Evolutionary conservation across 30 jellyfish, hydroid and myxozoan genomes (phyloP).

Genomic region (Pseudorhiza aurosa): DNA sequence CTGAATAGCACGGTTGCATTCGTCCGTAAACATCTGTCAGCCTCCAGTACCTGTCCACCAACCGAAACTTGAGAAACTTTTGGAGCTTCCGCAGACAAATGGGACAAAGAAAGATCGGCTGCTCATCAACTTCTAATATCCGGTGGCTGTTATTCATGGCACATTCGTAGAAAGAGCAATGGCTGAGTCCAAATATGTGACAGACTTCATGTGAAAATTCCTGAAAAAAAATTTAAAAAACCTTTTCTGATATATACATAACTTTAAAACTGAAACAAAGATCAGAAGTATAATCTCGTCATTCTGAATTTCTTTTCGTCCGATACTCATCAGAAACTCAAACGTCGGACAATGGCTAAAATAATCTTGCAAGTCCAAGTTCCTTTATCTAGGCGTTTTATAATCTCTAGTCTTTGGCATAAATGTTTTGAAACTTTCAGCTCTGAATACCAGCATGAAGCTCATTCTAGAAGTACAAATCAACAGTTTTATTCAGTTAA

Average conservation of each 20-base stretch:
- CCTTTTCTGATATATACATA: not conserved
- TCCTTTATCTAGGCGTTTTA: too few relatives aligned
- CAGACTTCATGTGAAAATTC: constrained; percentile 86
- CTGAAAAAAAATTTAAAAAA: constrained; percentile 58
- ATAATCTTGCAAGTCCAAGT: too few relatives aligned
- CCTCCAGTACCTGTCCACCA: constrained; percentile 65
- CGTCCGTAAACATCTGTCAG: constrained; percentile 14
- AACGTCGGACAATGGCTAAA: too few relatives aligned
- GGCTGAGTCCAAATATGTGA: constrained; percentile 87
- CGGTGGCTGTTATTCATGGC: constrained; percentile 77
- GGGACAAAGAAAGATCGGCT: constrained; percentile 91
- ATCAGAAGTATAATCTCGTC: too few relatives aligned
- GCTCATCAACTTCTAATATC: constrained; percentile 73
- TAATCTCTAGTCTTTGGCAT: too few relatives aligned
- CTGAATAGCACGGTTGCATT: constrained; percentile 53
- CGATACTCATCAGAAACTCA: too few relatives aligned
- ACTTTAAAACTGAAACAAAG: not conserved
- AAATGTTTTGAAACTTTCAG: too few relatives aligned
- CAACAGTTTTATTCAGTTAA: too few relatives aligned
- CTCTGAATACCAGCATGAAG: too few relatives aligned
- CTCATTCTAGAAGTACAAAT: too few relatives aligned
- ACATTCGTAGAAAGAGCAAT: constrained; percentile 85
- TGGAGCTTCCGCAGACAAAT: constrained; percentile 95
- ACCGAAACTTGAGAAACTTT: constrained; percentile 59
- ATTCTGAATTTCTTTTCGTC: too few relatives aligned